These are phyloP conservation scores for Euplexia lucipara DNA, from an alignment of 2,888 invertebrate species.

Conservation along the genomic window DNA sequence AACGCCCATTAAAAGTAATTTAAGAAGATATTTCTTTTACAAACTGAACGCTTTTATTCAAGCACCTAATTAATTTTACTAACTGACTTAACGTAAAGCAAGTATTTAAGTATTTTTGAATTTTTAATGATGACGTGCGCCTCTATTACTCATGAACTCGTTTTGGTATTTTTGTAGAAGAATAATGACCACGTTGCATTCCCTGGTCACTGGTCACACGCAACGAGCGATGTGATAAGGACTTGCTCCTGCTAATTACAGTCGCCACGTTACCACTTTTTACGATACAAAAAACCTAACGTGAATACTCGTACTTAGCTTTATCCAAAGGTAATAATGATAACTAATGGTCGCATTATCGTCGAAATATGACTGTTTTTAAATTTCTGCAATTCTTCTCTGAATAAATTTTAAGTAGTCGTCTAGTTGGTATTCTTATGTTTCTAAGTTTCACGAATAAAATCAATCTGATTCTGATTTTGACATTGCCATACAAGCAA, in stretches of 20 bases:
- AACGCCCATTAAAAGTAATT: too few species aligned
- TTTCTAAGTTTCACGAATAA: too few species aligned
- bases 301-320: conserved; percentile 11
- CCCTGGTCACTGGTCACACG: conserved; percentile 41
- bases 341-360: background rate
- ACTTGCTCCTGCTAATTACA: conserved; percentile 47
- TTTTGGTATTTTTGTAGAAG: conserved; percentile 44
- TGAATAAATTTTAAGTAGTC: too few species aligned
- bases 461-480: too few species aligned
- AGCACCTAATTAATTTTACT: background rate
- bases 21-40: too few species aligned
- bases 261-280: conserved; percentile 36
- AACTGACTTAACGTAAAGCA: background rate
- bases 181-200: conserved; percentile 51
- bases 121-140: conserved; percentile 11
- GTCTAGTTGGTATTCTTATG: too few species aligned
- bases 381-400: too few species aligned
- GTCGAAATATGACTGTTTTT: too few species aligned
- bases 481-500: too few species aligned
- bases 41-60: background rate
- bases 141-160: conserved; percentile 17
- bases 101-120: background rate
- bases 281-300: conserved; percentile 5
- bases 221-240: conserved; percentile 49
- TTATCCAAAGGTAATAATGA: conserved; percentile 5